phyloP scores from a whole-genome alignment of 2,797 vertebrate genomes.

The Scarus forsteni region DNA sequence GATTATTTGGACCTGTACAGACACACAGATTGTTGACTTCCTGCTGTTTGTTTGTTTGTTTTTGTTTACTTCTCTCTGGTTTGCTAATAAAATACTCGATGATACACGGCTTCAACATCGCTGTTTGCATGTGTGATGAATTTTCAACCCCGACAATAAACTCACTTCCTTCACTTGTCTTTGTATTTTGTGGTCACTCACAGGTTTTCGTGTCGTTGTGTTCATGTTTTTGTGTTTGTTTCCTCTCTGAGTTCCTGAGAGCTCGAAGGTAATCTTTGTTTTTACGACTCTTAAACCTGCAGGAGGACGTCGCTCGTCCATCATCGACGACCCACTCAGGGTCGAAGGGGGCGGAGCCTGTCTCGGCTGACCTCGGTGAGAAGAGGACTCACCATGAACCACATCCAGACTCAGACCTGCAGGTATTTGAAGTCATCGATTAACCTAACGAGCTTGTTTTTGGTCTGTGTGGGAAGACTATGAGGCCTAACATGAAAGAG shows the following conservation, averaged over 20 bases:
- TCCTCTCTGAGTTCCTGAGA: neutral
- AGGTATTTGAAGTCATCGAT: no score
- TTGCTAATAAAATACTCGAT: slow-evolving; percentile 91
- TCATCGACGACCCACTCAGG: no score
- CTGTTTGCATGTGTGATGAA: slow-evolving; percentile 84
- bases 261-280: neutral
- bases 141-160: slow-evolving; percentile 83
- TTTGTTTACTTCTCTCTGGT: slow-evolving; percentile 85
- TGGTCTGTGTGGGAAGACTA: no score
- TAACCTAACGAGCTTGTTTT: no score
- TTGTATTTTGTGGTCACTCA: slow-evolving; percentile 60
- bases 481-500: no score
- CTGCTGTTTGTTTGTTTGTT: slow-evolving; percentile 29
- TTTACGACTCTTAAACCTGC: no score
- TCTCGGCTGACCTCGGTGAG: no score
- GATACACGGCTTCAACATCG: slow-evolving; percentile 82
- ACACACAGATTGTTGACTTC: slow-evolving; percentile 84
- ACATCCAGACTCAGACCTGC: no score
- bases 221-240: neutral
- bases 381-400: no score
- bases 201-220: slow-evolving; percentile 4
- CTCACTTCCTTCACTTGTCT: slow-evolving; percentile 79
- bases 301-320: no score
- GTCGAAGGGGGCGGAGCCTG: no score
- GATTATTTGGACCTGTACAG: slow-evolving; percentile 94